Evolutionary conservation across 2,888 invertebrate genomes (phyloP), one percentile per base, ranked within the genome.

Genomic region (Drosophila emarginata): DNA sequence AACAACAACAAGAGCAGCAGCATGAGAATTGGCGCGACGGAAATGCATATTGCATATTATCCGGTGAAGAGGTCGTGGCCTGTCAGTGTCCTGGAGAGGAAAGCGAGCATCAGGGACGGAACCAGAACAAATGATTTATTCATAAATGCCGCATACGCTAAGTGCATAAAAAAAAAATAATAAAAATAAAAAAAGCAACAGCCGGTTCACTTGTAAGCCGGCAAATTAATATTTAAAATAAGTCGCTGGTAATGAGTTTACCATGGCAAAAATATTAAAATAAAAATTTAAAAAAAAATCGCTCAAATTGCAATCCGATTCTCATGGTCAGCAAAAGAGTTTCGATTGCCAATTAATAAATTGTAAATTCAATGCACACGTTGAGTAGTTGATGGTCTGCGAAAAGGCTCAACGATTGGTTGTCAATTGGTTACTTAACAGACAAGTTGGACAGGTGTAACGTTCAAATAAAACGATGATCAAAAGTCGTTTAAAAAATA

Each of bases 101-200:
- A 28, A 37, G 28, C 37, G 36, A 14, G 11, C 36, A 45, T n/a
- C 50, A 21, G 74, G 67, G 53, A 12, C 53, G 23, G 11, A 37
- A 57, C 56, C 52, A 26, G 76, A 58, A 32, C 65, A 28, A 66
- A 85, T 81, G 67, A 81, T 74, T 79, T 81, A 80, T 80, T 81
- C 77, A 85, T 80, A 67, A 77, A 67, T 77, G 60, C 56, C 5
- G 61, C 57, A 70, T 67, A 67, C 64, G 61, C 69, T 64, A 72
- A 70, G 67, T 66, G 70, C 56, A 57, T 63, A 67, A 64, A 72
- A 64, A 71, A 66, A 32, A 32, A 53, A 45, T 11, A 21, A 45
- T 15, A 45, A 45, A 45, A 15, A 15, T 18, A 45, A 45, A 45
- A 12, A 21, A 6, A 45, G 14, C 21, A 45, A 21, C 45, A 45